These are phyloP conservation scores for Hesperophylax magnus DNA, from an alignment of 1,140 invertebrate species.

Conservation along the genomic window DNA sequence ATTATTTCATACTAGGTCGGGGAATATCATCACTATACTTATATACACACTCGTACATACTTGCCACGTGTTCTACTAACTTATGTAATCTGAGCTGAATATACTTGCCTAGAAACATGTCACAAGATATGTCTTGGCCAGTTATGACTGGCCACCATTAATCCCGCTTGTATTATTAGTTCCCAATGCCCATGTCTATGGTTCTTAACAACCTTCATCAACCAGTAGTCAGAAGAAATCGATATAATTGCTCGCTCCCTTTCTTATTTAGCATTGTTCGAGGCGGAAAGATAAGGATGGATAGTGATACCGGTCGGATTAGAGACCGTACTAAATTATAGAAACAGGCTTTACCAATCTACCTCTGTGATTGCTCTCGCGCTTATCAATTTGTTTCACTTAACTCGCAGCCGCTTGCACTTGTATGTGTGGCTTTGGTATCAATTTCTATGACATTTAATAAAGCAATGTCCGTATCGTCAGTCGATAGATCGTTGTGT, in stretches of 20 bases:
- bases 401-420: constrained; percentile 6
- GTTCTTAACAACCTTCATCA: neutral
- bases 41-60: too few relatives aligned
- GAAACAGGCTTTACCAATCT: constrained; percentile 4
- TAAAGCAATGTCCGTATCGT: neutral
- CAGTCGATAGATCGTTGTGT: neutral
- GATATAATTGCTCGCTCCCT: constrained; percentile 11
- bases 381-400: constrained; percentile 36
- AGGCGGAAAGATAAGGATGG: constrained; percentile 7
- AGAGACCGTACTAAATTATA: neutral
- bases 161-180: neutral
- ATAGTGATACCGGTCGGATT: constrained; percentile 8
- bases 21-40: too few relatives aligned
- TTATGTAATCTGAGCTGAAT: constrained; percentile 17
- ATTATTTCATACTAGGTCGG: too few relatives aligned
- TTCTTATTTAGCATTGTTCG: neutral
- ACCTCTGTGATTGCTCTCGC: constrained; percentile 9
- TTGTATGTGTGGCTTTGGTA: constrained; percentile 15
- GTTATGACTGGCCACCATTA: constrained; percentile 10
- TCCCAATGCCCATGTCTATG: too few relatives aligned
- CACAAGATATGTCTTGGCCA: too few relatives aligned
- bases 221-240: neutral
- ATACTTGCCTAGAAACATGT: constrained; percentile 10
- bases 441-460: constrained; percentile 29
- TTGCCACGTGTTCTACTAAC: too few relatives aligned